Conservation (phyloP, 1,140 invertebrate species). For the Drosophila ohnishii region DNA sequence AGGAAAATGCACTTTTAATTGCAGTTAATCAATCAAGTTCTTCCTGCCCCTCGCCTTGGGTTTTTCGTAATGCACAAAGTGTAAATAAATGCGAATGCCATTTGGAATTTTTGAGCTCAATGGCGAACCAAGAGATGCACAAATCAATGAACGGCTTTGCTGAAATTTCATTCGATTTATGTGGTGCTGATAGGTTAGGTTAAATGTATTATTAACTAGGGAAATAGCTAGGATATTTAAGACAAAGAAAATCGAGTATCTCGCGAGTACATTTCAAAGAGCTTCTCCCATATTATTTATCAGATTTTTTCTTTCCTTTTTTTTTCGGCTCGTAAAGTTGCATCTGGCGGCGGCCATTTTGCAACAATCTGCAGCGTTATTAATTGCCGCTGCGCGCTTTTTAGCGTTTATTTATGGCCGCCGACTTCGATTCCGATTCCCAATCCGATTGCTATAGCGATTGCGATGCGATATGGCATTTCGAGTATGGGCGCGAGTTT, state of each 20-base stretch:
- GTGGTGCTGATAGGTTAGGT: not conserved
- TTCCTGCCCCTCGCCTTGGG: not conserved
- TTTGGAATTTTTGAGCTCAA: slow-evolving; percentile 32
- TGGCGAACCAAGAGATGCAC: slow-evolving; percentile 41
- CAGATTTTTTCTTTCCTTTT: not conserved
- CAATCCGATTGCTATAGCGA: slow-evolving; percentile 21
- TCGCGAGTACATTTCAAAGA: not conserved
- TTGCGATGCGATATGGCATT: slow-evolving; percentile 27
- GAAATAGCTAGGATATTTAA: not conserved
- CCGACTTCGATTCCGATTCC: slow-evolving; percentile 27
- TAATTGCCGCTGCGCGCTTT: slow-evolving; percentile 65
- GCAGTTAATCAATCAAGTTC: slow-evolving; percentile 65
- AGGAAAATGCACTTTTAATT: slow-evolving; percentile 75
- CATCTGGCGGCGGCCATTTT: slow-evolving; percentile 66
- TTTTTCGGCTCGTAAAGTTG: slow-evolving; percentile 55
- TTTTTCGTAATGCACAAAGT: slow-evolving; percentile 31
- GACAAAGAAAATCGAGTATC: no score
- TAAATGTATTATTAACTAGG: not conserved
- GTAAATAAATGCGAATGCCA: slow-evolving; percentile 39
- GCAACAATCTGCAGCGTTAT: slow-evolving; percentile 52
- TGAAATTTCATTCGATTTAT: slow-evolving; percentile 5
- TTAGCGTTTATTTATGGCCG: slow-evolving; percentile 64
- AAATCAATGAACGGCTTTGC: slow-evolving; percentile 51
- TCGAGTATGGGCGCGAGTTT: slow-evolving; percentile 30
- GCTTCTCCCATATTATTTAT: not conserved